Evolutionary conservation across 1,140 invertebrate species (phyloP).

Genomic region (Drosophila punjabiensis): DNA sequence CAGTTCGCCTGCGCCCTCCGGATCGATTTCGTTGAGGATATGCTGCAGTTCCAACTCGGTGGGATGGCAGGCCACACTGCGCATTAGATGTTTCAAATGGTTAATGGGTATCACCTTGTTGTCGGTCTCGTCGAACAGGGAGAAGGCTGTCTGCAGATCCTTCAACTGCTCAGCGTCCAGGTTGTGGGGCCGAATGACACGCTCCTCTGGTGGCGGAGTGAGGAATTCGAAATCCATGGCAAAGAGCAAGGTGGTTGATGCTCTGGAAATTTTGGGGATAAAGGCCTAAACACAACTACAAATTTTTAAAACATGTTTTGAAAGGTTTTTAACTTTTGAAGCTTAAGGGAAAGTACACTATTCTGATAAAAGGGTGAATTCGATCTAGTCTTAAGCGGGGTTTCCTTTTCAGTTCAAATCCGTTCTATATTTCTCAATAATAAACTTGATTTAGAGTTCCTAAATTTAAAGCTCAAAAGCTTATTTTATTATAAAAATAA

Average conservation of each 20-base stretch:
- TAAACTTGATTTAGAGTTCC: too few species aligned
- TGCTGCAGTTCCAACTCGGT: conserved; percentile 45
- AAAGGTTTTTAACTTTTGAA: neutral
- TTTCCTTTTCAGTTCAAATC: too few species aligned
- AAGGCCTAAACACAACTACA: neutral
- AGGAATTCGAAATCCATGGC: conserved; percentile 59
- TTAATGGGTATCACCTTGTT: conserved; percentile 43
- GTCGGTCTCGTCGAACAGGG: conserved; percentile 38
- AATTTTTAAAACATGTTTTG: conserved; percentile 2
- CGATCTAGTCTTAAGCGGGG: too few species aligned
- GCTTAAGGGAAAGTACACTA: neutral
- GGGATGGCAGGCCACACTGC: conserved; percentile 44
- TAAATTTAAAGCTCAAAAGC: too few species aligned
- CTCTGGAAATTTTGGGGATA: neutral
- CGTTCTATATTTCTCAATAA: too few species aligned
- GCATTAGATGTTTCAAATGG: conserved; percentile 33
- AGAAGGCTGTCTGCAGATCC: conserved; percentile 51
- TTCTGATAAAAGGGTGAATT: too few species aligned
- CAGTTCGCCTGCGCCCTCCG: conserved; percentile 43
- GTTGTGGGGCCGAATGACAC: conserved; percentile 33
- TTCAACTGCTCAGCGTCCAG: conserved; percentile 39
- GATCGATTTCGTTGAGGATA: conserved; percentile 50
- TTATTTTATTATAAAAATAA: neutral
- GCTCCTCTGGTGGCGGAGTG: conserved; percentile 60
- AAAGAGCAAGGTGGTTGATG: neutral